These are phyloP conservation scores for Falco novaeseelandiae DNA, from an alignment of 2,797 vertebrate species.

Conservation along the genomic window DNA sequence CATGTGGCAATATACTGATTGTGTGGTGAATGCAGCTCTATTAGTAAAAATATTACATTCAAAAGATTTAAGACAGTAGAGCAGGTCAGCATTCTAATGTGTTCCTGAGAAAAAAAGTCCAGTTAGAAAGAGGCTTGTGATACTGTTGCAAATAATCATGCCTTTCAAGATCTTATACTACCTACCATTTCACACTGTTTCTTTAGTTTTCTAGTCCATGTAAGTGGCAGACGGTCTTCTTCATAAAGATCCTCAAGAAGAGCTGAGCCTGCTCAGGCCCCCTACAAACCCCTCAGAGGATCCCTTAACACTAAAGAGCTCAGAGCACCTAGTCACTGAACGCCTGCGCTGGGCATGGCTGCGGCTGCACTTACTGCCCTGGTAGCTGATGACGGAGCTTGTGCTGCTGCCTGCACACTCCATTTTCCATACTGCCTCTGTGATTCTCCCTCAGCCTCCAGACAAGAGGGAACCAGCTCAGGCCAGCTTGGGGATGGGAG, in stretches of 20 bases:
- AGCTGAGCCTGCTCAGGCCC: neutral
- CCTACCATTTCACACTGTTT: neutral
- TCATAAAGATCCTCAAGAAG: neutral
- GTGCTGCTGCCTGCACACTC: too few species aligned
- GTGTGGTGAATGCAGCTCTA: neutral
- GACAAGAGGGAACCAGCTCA: rapidly evolving
- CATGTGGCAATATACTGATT: neutral
- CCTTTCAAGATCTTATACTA: neutral
- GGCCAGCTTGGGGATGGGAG: neutral
- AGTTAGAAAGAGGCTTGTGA: neutral
- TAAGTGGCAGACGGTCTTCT: neutral
- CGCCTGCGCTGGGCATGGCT: rapidly evolving
- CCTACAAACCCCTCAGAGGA: neutral
- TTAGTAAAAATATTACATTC: neutral
- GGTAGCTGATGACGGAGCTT: too few species aligned
- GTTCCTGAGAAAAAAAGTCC: neutral
- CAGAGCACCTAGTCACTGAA: too few species aligned
- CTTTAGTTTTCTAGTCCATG: neutral
- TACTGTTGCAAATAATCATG: neutral
- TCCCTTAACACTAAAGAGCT: too few species aligned
- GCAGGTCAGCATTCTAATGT: rapidly evolving
- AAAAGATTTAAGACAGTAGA: neutral
- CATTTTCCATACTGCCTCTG: too few species aligned
- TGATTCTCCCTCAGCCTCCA: neutral
- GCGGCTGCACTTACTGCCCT: rapidly evolving